Evolutionary conservation across 2,888 invertebrate genomes (phyloP), one percentile per base, ranked within the genome.

Genomic region (Caenorhabditis zanzibari): DNA sequence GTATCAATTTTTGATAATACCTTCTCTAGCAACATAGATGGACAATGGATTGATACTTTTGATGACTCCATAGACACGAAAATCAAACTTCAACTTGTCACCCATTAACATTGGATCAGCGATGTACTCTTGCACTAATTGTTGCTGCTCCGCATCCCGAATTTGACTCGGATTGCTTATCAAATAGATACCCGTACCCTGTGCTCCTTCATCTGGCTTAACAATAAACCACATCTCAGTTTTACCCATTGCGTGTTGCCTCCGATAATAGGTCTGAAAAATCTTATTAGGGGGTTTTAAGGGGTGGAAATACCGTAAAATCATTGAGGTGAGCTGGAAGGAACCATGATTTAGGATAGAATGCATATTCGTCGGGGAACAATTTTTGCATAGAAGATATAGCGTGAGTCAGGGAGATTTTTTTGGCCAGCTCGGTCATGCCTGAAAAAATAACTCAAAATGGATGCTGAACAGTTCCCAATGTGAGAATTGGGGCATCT

Each of bases 131-230:
- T 89, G 89, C n/a, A 93, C 88, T 24, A 93, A 86, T 69, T 90
- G 90, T 63, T 86, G 82, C 28, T 89, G 86, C 12, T 82, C 49
- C n/a, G 69, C 64, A 69, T 89, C 82, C n/a, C 93, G 92, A 7
- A 93, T 92, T 24, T 93, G 92, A n/a, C 90, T 89, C 0, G 93
- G 92, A 32, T 92, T 92, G 10, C 92, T 89, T 5, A 94, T 91
- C 28, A 94, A 87, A 87, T 94, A 94, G 68, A 94, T 94, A 12
- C 94, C 94, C 6, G 93, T 93, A 3, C 94, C 94, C 85, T 94
- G 94, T 5, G 93, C 93, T 7, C 92, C 92, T 90, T 93, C 93
- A 84, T 93, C 93, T 0, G 94, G 94, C 93, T 84, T 93, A 93
- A 0, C 93, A 68, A 94, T 94, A 87, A 92, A 94, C 85, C 93